phyloP scores from a whole-genome alignment of 2,888 invertebrate genomes.

The Exocentrus adspersus region DNA sequence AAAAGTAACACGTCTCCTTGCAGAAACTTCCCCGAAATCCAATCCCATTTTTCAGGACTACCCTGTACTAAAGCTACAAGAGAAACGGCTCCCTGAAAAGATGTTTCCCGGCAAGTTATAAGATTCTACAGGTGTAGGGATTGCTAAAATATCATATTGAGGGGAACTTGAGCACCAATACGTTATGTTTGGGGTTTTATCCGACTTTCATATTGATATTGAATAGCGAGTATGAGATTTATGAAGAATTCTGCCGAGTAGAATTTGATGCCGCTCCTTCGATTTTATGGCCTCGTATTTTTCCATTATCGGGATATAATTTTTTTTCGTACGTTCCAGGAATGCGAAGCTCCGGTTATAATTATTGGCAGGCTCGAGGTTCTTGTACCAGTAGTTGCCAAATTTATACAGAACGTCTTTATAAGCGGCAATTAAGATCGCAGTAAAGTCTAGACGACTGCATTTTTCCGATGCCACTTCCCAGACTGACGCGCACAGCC shows the following conservation, averaged over 20 bases:
- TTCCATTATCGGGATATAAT: conserved; percentile 24
- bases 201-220: conserved; percentile 59
- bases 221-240: conserved; percentile 54
- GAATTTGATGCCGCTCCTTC: conserved; percentile 35
- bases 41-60: conserved; percentile 1
- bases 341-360: neutral
- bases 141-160: conserved; percentile 62
- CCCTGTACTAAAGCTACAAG: conserved; percentile 18
- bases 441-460: too few relatives aligned
- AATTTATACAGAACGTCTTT: too few relatives aligned
- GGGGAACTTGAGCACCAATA: conserved; percentile 59
- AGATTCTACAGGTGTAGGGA: conserved; percentile 61
- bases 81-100: conserved; percentile 28
- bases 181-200: conserved; percentile 58
- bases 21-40: neutral
- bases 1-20: neutral
- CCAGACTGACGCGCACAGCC: conserved; percentile 15
- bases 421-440: too few relatives aligned
- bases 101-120: conserved; percentile 48
- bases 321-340: conserved; percentile 22
- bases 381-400: too few relatives aligned
- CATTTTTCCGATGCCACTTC: neutral
- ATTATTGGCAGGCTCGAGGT: neutral
- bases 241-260: conserved; percentile 44
- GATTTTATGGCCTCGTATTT: conserved; percentile 31